Percentiles rank a stretch among this genome's conserved stretches.
phyloP scores from a whole-genome alignment of 2,113 vertebrate genomes.

The pig (Sus scrofa) region DNA sequence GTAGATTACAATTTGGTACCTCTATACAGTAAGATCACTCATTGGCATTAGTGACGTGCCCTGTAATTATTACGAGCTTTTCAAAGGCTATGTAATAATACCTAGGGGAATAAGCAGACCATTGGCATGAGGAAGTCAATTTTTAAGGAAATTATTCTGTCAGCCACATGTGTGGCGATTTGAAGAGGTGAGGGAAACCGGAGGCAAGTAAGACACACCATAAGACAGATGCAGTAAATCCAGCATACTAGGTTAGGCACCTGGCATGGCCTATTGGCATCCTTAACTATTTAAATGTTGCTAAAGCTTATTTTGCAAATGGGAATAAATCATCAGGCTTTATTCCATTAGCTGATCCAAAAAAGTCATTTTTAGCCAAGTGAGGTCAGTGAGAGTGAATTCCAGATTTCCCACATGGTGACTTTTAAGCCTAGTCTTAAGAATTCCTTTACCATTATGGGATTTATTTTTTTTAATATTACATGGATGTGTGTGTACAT shows the following conservation, averaged over 20 bases:
- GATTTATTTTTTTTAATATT: slow-evolving; percentile 44
- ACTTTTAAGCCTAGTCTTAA: slow-evolving; percentile 22
- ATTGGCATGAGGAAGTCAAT: neutral
- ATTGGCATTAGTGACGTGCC: neutral
- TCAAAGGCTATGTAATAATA: neutral
- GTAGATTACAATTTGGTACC: neutral
- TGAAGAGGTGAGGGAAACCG: neutral
- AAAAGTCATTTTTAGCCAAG: neutral
- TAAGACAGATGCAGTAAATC: neutral
- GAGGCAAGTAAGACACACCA: neutral
- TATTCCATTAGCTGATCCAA: slow-evolving; percentile 21
- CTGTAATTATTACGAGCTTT: slow-evolving; percentile 48
- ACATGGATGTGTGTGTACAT: neutral
- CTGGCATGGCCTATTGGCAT: neutral
- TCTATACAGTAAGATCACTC: slow-evolving; percentile 45
- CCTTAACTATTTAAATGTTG: neutral
- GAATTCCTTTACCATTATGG: slow-evolving; percentile 37
- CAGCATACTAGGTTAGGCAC: neutral
- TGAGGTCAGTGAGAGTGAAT: slow-evolving; percentile 18
- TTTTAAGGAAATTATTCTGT: slow-evolving; percentile 50
- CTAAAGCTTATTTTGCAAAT: neutral
- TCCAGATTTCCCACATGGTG: slow-evolving; percentile 15
- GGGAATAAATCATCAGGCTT: slow-evolving; percentile 15
- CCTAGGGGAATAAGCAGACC: neutral
- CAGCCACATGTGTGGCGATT: neutral